A percentile compares a stretch with the other conserved stretches of the same genome.
Evolutionary conservation across 2,888 invertebrate species (phyloP).

Genomic region (Cremastinae sp.): DNA sequence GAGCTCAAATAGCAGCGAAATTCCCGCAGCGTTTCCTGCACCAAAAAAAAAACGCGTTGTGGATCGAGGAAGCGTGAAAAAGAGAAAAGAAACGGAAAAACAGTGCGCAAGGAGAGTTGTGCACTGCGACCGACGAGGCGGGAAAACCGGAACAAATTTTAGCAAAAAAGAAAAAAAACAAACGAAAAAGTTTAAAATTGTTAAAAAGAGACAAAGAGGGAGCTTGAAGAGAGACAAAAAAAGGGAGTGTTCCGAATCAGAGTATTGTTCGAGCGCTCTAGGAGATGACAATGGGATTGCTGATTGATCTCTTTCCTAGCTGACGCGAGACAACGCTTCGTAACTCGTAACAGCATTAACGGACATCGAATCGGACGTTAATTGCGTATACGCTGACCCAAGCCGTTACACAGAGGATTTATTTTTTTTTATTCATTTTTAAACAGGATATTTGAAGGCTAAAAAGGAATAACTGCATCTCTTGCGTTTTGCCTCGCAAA

Average conservation of each 20-base stretch:
- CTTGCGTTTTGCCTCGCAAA: no score
- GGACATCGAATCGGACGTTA: constrained; percentile 56
- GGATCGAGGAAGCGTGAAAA: constrained; percentile 14
- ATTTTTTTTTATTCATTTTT: no score
- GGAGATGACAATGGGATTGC: constrained; percentile 69
- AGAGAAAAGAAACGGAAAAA: background rate
- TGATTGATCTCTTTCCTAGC: constrained; percentile 75
- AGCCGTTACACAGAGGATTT: constrained; percentile 15
- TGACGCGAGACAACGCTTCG: constrained; percentile 68
- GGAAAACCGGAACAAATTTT: constrained; percentile 3
- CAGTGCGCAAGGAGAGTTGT: constrained; percentile 31
- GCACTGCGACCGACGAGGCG: constrained; percentile 13
- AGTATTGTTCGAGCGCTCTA: constrained; percentile 38
- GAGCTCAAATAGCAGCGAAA: constrained; percentile 46
- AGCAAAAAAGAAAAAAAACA: constrained; percentile 11
- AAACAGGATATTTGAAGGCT: background rate
- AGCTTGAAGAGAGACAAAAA: no score
- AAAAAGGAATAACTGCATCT: background rate
- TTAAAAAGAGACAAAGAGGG: no score
- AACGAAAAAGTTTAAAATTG: no score
- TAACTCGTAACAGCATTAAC: constrained; percentile 73
- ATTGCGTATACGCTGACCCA: constrained; percentile 58
- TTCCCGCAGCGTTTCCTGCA: constrained; percentile 36
- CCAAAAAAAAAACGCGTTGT: constrained; percentile 10
- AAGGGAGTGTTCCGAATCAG: no score